Percentiles rank a stretch among this genome's conserved stretches.
Conservation (phyloP, 2,888 invertebrate genomes). For the Trypoxylon attenuatum region DNA sequence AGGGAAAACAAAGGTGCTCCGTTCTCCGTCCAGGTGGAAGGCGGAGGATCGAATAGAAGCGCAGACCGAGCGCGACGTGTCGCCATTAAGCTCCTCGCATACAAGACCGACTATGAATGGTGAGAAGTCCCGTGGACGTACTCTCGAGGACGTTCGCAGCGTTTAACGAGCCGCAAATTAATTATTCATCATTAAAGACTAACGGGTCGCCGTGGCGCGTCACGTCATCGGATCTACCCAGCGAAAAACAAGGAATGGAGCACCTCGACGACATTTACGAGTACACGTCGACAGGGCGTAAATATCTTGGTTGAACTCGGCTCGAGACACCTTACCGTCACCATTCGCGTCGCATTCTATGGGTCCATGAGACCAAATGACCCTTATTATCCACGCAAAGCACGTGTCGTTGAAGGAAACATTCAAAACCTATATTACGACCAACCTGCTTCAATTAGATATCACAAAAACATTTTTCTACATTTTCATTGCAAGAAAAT, state of each 20-base stretch:
- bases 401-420: no score
- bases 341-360: constrained; percentile 42
- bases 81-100: neutral
- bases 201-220: constrained; percentile 37
- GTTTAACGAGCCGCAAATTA: constrained; percentile 54
- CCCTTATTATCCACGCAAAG: no score
- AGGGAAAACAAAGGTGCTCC: neutral
- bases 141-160: neutral
- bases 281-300: constrained; percentile 63
- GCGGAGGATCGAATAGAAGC: neutral
- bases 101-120: constrained; percentile 18
- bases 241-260: constrained; percentile 51
- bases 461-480: no score
- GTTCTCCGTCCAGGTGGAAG: neutral
- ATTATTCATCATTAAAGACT: constrained; percentile 57
- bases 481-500: no score
- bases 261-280: constrained; percentile 61
- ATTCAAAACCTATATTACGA: no score
- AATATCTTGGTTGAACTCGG: constrained; percentile 63
- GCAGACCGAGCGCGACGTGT: neutral
- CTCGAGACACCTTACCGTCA: constrained; percentile 54
- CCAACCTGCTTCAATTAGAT: no score
- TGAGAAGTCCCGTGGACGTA: constrained; percentile 12
- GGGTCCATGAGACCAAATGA: constrained; percentile 13
- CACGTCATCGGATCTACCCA: constrained; percentile 36